phyloP scores from a whole-genome alignment of 37 sponge, comb jelly and placozoan species.

The Hormiphora californensis region DNA sequence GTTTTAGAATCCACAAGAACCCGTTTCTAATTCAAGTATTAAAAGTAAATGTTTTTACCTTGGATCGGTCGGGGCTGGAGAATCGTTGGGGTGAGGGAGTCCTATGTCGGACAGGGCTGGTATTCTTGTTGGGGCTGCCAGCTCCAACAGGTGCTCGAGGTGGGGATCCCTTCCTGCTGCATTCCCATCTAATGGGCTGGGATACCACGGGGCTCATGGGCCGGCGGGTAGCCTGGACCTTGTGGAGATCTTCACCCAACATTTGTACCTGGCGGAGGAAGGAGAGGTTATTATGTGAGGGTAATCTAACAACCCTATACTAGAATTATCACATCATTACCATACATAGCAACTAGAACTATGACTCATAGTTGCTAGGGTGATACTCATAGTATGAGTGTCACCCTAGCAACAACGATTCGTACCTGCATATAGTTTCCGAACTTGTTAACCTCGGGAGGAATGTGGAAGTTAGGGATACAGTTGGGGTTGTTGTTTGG shows the following conservation, averaged over 20 bases:
- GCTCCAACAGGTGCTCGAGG: neutral
- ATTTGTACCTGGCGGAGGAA: neutral
- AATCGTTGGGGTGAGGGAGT: conserved; percentile 31
- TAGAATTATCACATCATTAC: too few species aligned
- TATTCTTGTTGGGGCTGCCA: neutral
- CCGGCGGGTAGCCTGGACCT: neutral
- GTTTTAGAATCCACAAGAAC: too few species aligned
- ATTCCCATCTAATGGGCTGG: conserved; percentile 52
- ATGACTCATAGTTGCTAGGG: too few species aligned
- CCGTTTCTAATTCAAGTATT: too few species aligned
- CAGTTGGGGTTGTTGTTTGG: neutral
- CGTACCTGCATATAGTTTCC: conserved; percentile 52
- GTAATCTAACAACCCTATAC: too few species aligned
- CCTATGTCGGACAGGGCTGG: conserved; percentile 2
- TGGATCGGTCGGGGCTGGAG: conserved; percentile 8
- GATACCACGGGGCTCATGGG: conserved; percentile 51
- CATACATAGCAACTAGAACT: too few species aligned
- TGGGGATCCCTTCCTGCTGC: neutral
- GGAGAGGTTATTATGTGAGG: too few species aligned
- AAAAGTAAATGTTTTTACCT: too few species aligned
- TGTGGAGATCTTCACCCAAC: conserved; percentile 25
- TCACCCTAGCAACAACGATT: too few species aligned
- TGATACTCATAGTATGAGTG: too few species aligned
- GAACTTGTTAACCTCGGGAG: conserved; percentile 30
- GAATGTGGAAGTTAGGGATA: conserved; percentile 26